Conservation (phyloP, 2,113 vertebrate species). For the Todiramphus chloris region DNA sequence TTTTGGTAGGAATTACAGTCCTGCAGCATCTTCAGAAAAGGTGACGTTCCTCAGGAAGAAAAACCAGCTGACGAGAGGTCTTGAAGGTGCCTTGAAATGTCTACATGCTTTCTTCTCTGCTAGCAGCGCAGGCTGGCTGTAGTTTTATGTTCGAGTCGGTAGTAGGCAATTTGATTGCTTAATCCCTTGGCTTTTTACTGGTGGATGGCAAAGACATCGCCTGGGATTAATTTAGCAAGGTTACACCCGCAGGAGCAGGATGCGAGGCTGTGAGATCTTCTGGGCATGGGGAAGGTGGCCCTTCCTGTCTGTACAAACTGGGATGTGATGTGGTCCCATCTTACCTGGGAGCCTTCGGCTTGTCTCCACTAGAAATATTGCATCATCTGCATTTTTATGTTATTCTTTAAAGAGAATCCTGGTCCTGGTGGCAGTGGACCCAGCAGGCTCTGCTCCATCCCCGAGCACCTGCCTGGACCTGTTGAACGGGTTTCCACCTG, state of each 20-base stretch:
- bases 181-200: not conserved
- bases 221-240: not conserved
- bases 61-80: not conserved
- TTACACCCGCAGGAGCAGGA: not conserved
- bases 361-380: not conserved
- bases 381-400: not conserved
- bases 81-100: not conserved
- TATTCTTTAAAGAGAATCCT: not conserved
- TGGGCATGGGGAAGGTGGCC: not conserved
- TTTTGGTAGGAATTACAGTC: conserved; percentile 22
- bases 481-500: conserved; percentile 68
- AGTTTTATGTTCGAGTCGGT: not conserved
- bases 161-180: not conserved
- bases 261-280: not conserved
- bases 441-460: not conserved
- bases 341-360: not conserved
- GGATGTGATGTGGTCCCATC: not conserved
- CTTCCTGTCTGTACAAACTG: not conserved
- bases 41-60: not conserved
- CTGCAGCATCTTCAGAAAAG: conserved; percentile 33
- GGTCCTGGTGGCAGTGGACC: not conserved
- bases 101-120: not conserved
- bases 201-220: not conserved
- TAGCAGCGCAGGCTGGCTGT: not conserved
- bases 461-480: conserved; percentile 19